Base-by-base conservation (phyloP, 2,888 invertebrate genomes). In the Dicranocentrus wangi region DNA sequence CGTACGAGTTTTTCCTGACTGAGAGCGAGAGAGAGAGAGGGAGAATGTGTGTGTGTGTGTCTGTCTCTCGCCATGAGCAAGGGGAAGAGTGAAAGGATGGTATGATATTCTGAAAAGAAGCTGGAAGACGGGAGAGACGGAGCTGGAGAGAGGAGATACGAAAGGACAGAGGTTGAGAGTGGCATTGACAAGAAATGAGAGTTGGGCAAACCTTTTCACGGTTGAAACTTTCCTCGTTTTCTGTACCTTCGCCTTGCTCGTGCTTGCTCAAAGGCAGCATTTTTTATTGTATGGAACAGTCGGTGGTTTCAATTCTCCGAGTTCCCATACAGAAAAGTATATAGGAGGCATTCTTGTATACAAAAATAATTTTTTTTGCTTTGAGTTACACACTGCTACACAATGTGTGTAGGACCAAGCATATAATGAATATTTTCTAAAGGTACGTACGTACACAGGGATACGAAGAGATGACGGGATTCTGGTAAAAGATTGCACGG, bases 201-300 rank as follows among this genome's bases (percentile, higher is more conserved):
- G 73, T 80, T 81, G 83, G 82, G 82, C 82, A 83, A 83, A 83
- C 81, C 86, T 85, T 84, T 84, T 83, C 81, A 84, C 83, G 82
- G 82, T 82, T 81, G 73, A 80, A 80, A 80, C 72, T 80, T 80
- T 66, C 43, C 70, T 55, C 17, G 32, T 68, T 43, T 60, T 19
- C 61, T 77, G 39, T 70, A 25, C 32, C 5, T 58, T 19, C 21
- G 55, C 13, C n/a, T 15, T 61, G 19, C 21, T 21, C 15, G 1
- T 78, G 55, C 70, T 73, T n/a, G 55, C 77, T 66, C 80, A 80
- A 60, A 80, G 80, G 43, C 73, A 72, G 58, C 3, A 2, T 53
- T 72, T 79, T 71, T 72, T 73, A 80, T 80, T 80, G 80, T 80
- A 43, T 42, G 47, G 80, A 80, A 73, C 80, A 80, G 80, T 80